These are phyloP conservation scores for Pyrocoelia pectoralis DNA, from an alignment of 2,888 invertebrate species.

Conservation along the genomic window DNA sequence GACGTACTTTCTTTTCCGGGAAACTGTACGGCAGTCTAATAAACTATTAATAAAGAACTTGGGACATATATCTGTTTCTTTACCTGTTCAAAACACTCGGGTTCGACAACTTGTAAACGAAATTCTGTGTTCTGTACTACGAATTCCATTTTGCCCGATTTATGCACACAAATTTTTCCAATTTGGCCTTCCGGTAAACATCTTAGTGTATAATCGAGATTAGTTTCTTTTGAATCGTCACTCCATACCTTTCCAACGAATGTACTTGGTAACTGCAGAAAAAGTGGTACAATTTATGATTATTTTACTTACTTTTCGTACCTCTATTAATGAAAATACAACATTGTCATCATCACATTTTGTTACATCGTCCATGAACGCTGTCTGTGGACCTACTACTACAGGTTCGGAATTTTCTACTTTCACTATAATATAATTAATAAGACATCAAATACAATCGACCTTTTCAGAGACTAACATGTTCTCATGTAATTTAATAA, in stretches of 20 bases:
- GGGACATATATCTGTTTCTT: too few relatives aligned
- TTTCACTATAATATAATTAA: too few relatives aligned
- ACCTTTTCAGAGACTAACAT: too few relatives aligned
- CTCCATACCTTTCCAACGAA: constrained; percentile 54
- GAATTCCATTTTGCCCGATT: constrained; percentile 54
- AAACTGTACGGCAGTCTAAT: constrained; percentile 39
- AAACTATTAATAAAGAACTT: background rate
- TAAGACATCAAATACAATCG: too few relatives aligned
- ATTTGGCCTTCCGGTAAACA: constrained; percentile 55
- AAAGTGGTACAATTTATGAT: constrained; percentile 14
- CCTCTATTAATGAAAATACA: constrained; percentile 50
- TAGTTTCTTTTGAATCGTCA: constrained; percentile 45
- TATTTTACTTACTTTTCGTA: constrained; percentile 26
- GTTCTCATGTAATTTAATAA: too few relatives aligned
- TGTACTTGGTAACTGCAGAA: constrained; percentile 53
- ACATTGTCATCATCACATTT: constrained; percentile 48
- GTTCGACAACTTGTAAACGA: constrained; percentile 45
- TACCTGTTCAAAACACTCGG: constrained; percentile 11
- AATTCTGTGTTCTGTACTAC: constrained; percentile 52
- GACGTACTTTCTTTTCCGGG: constrained; percentile 38
- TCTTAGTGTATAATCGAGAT: constrained; percentile 35
- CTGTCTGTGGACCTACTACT: background rate
- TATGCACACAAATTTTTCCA: constrained; percentile 52
- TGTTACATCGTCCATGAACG: constrained; percentile 41
- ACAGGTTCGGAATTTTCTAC: background rate